Base-by-base conservation (phyloP, 2,888 invertebrate species). In the Branchellion lobata region DNA sequence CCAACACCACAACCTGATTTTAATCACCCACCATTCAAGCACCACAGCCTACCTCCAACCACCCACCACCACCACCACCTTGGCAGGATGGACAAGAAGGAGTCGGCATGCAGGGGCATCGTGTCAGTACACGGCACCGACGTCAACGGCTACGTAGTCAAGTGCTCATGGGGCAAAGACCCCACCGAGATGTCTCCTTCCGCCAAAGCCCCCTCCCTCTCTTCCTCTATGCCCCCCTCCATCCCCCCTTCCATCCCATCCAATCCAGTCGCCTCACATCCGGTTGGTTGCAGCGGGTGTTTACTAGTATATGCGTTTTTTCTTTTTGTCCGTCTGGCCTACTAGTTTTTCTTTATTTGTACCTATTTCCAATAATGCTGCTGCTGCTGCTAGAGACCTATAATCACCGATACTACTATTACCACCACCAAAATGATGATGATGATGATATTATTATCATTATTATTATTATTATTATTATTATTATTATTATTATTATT, bases 111-210 rank as follows among this genome's bases (percentile, higher is more conserved):
- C 83, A 94, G 94, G 88, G 98, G 98, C 84, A 99, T 99, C 85
- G 95, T 96, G 89, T 92, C 93, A 79, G 93, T 95, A 88, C 95
- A 98, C 89, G 96, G 96, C 86, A 94, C 94, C 84, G 96, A 97
- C 89, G 93, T 99, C 85, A 94, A 93, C 86, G 97, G 97, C 81
- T 94, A 96, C 87, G 91, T 92, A 84, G 96, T 98, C 76, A 97
- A 98, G 90, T 98, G 98, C 90, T 97, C 97, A 89, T 99, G 99
- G 99, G 99, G 99, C 75, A 97, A 97, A 89, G 97, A 98, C 27
- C 77, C 77, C n/a, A 53, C 33, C 21, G 57, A 86, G 94, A 94
- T 86, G 94, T 94, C 1, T 93, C 95, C 31, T 34, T 21, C 61
- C 77, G 27, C 33, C 34, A 53, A 53, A 0, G 31, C 77, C 5